Conservation (phyloP, 1,140 invertebrate species). For the Orius laevigatus region DNA sequence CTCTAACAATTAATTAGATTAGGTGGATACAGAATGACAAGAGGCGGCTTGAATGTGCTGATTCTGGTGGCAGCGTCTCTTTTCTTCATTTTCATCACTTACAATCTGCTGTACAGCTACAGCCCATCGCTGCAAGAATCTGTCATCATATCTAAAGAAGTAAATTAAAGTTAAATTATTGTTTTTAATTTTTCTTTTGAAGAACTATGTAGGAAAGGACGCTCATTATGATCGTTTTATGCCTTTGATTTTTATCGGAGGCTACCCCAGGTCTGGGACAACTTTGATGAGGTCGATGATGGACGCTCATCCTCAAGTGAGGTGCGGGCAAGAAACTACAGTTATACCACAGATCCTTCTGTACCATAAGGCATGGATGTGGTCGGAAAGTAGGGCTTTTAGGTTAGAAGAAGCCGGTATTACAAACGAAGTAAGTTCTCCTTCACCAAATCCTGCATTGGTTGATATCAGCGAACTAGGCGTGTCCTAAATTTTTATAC, state of each 20-base stretch:
- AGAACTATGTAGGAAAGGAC: conserved; percentile 45
- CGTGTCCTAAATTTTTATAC: too few relatives aligned
- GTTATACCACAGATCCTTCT: conserved; percentile 89
- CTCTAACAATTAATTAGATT: too few relatives aligned
- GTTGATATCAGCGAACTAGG: too few relatives aligned
- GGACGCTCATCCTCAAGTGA: conserved; percentile 94
- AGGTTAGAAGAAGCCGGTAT: conserved; percentile 87
- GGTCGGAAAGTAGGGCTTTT: conserved; percentile 75
- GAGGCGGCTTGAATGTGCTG: too few relatives aligned
- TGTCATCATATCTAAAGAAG: conserved; percentile 23
- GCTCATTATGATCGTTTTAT: conserved; percentile 68
- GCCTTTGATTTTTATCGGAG: conserved; percentile 93
- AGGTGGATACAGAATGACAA: too few relatives aligned
- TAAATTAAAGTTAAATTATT: conserved; percentile 12
- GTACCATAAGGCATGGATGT: conserved; percentile 82
- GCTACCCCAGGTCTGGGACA: conserved; percentile 89
- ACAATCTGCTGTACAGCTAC: too few relatives aligned
- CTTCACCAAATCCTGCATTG: too few relatives aligned
- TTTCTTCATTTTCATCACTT: too few relatives aligned
- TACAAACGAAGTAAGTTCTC: conserved; percentile 18
- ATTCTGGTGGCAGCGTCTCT: too few relatives aligned
- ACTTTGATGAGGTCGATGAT: conserved; percentile 95
- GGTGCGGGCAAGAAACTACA: conserved; percentile 94
- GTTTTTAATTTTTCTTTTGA: conserved; percentile 26
- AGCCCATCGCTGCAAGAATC: conserved; percentile 12